Evolutionary conservation across 2,113 vertebrate genomes (phyloP), one percentile per base, ranked within the genome.

Genomic region (Alligator sinensis): DNA sequence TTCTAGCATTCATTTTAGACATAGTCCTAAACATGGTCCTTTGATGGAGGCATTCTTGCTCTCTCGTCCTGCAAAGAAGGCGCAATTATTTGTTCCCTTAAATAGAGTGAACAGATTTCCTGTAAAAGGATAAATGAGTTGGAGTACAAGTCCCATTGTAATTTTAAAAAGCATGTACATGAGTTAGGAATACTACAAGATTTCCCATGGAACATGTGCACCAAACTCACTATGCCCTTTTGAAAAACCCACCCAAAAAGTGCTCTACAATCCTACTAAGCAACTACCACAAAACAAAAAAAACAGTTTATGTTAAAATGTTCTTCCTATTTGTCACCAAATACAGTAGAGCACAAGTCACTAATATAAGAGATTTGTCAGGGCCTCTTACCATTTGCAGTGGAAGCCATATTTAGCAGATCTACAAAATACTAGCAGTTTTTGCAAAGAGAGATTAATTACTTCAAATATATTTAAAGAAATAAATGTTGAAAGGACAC

Each of bases 41-140:
- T 90, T 93, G 84, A 93, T 78, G 78, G 85, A 25, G 38, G 22
- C 30, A 86, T 89, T 87, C 47, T 92, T 94, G 91, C 78, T 27
- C 17, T 58, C 87, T 88, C 92, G 60, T 95, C 86, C 81, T 47
- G 57, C 78, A 70, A 34, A 76, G 84, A 84, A 88, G 30, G 82
- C 27, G 27, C n/a, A 18, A 82, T 86, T 92, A 38, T 62, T 22
- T 12, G 68, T 38, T 72, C 30, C 21, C 38, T 72, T 72, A 72
- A 72, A 21, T 38, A 11, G 11, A 22, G 13, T 72, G 30, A 68
- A 68, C 16, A 68, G 28, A n/a, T 17, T 30, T 70, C 21, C 19
- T 64, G 21, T 24, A 6, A 62, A 62, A 62, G 22, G 12, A 62
- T 22, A 62, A 64, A 64, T 14, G 28, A n/a, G n/a, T 16, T n/a